A percentile compares a stretch with the other conserved stretches of the same genome.
Evolutionary conservation across 1,140 invertebrate genomes (phyloP).

Genomic region (Panagrolaimus sp.): DNA sequence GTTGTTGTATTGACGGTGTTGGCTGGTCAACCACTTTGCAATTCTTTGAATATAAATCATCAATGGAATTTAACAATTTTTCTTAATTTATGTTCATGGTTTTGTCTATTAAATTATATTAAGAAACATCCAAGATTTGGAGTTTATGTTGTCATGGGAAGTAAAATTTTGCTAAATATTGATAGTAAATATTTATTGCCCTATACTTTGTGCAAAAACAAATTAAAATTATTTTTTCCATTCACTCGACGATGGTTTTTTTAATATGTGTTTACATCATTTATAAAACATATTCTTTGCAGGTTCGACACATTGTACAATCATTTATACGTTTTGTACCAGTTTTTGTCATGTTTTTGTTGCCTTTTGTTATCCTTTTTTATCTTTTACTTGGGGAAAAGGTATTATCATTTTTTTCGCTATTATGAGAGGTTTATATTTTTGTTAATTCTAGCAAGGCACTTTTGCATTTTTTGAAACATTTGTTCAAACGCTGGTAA

Average conservation of each 20-base stretch:
- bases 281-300: no score
- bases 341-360: constrained; percentile 2
- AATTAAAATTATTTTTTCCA: no score
- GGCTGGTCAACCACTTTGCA: no score
- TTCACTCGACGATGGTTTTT: no score
- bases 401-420: neutral
- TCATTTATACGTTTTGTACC: neutral
- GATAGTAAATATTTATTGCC: no score
- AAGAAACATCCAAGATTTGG: neutral
- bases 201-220: no score
- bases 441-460: neutral
- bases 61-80: neutral
- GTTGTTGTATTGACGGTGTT: no score
- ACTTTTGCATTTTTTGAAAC: neutral
- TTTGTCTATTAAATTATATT: neutral
- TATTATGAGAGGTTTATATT: no score
- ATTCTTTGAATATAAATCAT: no score
- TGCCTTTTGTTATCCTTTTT: neutral
- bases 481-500: neutral
- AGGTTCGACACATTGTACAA: no score
- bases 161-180: neutral
- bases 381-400: neutral
- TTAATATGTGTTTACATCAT: no score
- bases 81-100: neutral
- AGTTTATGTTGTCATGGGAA: neutral